These are phyloP conservation scores for Lutraria rhynchaena DNA, from an alignment of 1,140 invertebrate genomes.

Conservation along the genomic window DNA sequence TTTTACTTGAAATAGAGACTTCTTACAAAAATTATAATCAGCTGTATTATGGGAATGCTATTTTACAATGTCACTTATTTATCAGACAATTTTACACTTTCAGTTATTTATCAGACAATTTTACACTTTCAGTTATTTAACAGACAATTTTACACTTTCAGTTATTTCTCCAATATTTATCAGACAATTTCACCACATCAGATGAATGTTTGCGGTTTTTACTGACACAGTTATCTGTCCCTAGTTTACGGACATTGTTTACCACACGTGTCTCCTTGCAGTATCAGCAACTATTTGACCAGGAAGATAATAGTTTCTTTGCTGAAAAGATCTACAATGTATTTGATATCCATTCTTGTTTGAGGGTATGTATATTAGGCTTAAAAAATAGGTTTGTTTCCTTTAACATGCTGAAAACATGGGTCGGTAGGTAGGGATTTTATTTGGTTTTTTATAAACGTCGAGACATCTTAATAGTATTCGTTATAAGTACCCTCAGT, in stretches of 20 bases:
- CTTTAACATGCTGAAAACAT: too few species aligned
- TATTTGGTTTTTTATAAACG: too few species aligned
- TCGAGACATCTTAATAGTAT: too few species aligned
- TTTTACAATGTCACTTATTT: too few species aligned
- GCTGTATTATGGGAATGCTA: too few species aligned
- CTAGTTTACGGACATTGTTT: not conserved
- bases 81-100: not conserved
- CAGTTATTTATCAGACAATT: slow-evolving; percentile 23
- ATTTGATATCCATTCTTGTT: slow-evolving; percentile 34
- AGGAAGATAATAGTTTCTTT: slow-evolving; percentile 66
- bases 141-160: slow-evolving; percentile 6
- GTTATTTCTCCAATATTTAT: slow-evolving; percentile 36
- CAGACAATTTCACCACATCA: not conserved
- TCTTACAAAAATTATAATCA: too few species aligned
- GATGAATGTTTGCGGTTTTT: slow-evolving; percentile 20
- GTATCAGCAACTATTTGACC: slow-evolving; percentile 63
- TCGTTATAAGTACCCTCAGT: too few species aligned
- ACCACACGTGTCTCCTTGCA: not conserved
- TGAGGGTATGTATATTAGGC: slow-evolving; percentile 56
- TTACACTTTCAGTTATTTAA: too few species aligned
- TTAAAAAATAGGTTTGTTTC: too few species aligned
- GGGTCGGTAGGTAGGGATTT: too few species aligned
- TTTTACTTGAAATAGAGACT: too few species aligned
- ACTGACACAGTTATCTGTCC: slow-evolving; percentile 1
- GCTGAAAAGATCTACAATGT: slow-evolving; percentile 58